Evolutionary conservation across 2,797 vertebrate species (phyloP).

Genomic region (Acipenser transmontanus): DNA sequence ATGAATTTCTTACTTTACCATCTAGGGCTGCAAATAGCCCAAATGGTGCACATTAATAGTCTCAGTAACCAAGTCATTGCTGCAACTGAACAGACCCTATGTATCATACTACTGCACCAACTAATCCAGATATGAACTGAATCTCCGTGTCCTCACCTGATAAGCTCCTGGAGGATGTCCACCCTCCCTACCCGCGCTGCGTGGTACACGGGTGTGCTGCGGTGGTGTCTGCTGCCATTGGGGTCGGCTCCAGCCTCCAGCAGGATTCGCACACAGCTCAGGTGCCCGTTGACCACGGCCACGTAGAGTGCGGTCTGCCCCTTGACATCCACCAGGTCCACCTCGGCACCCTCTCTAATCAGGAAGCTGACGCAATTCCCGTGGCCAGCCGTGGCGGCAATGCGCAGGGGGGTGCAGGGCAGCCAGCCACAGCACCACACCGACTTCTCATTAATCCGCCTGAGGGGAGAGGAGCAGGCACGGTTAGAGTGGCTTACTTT

Average conservation of each 20-base stretch:
- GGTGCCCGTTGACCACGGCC: constrained; percentile 83
- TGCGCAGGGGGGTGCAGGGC: constrained; percentile 83
- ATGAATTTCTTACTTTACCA: too few species aligned
- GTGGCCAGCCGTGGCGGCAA: constrained; percentile 83
- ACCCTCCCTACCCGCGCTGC: constrained; percentile 75
- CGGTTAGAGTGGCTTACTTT: too few species aligned
- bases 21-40: too few species aligned
- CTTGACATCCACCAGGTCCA: constrained; percentile 90
- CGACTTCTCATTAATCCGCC: constrained; percentile 88
- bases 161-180: constrained; percentile 80
- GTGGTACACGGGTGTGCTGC: constrained; percentile 86
- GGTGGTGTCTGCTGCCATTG: constrained; percentile 86
- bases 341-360: constrained; percentile 76
- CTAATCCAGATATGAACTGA: background rate
- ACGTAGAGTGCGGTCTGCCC: constrained; percentile 88
- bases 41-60: too few species aligned
- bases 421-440: constrained; percentile 90
- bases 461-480: constrained; percentile 27
- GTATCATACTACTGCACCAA: background rate
- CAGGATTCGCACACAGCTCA: constrained; percentile 81
- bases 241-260: constrained; percentile 83
- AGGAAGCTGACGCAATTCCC: constrained; percentile 76
- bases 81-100: background rate
- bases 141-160: constrained; percentile 58
- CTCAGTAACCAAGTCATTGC: background rate